A percentile compares a stretch with the other conserved stretches of the same genome.
Evolutionary conservation across 1,140 invertebrate species (phyloP).

Genomic region (Ctenoplectra terminalis): DNA sequence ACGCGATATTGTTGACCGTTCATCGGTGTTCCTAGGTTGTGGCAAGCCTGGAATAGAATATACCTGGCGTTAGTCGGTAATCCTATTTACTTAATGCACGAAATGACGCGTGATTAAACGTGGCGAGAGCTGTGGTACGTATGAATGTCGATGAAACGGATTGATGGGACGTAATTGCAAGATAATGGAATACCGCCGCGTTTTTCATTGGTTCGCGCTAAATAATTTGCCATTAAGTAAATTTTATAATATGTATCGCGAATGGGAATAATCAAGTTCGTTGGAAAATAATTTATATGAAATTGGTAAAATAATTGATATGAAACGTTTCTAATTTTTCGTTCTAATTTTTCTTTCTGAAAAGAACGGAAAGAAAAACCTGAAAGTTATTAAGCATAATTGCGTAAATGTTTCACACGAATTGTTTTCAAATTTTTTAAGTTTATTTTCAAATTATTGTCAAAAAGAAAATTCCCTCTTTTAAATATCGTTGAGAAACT

Average conservation of each 20-base stretch:
- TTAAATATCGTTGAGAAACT: no score
- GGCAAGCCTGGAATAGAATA: slow-evolving; percentile 56
- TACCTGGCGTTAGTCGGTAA: slow-evolving; percentile 48
- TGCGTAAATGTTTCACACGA: no score
- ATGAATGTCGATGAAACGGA: slow-evolving; percentile 49
- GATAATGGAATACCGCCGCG: slow-evolving; percentile 29
- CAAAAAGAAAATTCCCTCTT: no score
- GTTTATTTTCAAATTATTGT: no score
- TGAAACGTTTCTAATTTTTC: no score
- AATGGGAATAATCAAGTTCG: no score
- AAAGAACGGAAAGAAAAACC: no score
- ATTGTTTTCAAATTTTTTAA: no score
- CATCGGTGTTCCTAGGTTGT: slow-evolving; percentile 41
- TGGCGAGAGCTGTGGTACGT: slow-evolving; percentile 36
- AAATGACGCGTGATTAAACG: slow-evolving; percentile 66
- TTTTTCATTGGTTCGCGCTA: not conserved
- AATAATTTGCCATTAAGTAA: not conserved
- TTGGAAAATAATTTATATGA: no score
- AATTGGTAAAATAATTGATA: no score
- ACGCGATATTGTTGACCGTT: slow-evolving; percentile 8
- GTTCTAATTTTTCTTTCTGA: no score
- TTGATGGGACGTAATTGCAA: slow-evolving; percentile 54
- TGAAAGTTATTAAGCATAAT: no score
- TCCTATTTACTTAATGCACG: slow-evolving; percentile 65
- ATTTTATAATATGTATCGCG: slow-evolving; percentile 12